Conservation (phyloP, 2,797 vertebrate genomes). For the Myotis findleyi region DNA sequence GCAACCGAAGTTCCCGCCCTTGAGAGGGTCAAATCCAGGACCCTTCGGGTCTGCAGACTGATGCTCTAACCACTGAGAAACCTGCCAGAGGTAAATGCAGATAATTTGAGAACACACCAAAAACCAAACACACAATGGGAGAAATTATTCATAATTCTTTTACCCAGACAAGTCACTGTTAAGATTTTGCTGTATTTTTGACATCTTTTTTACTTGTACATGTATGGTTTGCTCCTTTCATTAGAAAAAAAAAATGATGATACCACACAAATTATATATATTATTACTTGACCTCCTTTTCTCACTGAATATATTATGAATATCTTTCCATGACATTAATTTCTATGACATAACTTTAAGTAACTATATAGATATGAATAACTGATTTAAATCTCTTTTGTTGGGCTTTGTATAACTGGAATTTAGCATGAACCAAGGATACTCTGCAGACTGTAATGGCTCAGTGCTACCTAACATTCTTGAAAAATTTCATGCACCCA, state of each 20-base stretch:
- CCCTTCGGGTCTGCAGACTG: no score
- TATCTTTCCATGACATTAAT: conserved; percentile 31
- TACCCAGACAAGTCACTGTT: background rate
- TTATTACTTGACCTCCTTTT: background rate
- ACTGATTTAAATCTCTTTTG: background rate
- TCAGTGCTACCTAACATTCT: background rate
- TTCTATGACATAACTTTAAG: conserved; percentile 13
- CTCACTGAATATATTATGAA: background rate
- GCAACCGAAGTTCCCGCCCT: no score
- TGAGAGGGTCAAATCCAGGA: no score
- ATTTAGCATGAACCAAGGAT: background rate
- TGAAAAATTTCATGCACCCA: background rate
- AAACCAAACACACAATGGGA: background rate
- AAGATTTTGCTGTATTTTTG: background rate
- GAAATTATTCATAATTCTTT: conserved; percentile 18
- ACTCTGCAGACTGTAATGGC: background rate
- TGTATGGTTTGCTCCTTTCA: background rate
- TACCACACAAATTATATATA: background rate
- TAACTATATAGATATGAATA: background rate
- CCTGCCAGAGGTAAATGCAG: background rate
- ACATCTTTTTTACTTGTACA: background rate
- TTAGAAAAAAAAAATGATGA: background rate
- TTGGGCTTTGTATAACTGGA: background rate
- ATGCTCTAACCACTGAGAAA: no score
- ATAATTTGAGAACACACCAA: background rate